Evolutionary conservation across 2,113 vertebrate genomes (phyloP).

Genomic region (Cercopithecus mona): DNA sequence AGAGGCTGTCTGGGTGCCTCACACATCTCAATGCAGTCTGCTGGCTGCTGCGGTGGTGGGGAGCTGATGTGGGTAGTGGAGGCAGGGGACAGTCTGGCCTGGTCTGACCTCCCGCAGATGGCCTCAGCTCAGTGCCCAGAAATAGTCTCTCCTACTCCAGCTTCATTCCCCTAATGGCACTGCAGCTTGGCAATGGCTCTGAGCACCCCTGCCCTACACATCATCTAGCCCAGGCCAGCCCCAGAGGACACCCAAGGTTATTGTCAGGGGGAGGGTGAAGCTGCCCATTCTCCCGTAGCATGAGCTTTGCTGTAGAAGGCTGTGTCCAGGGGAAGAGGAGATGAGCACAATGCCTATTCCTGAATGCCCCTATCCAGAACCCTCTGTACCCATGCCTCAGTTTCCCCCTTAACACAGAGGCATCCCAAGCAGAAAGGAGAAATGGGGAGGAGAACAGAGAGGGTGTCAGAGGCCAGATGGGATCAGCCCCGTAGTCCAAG

Average conservation of each 20-base stretch:
- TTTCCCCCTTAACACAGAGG: not conserved
- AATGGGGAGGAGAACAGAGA: not conserved
- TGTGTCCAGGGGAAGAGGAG: not conserved
- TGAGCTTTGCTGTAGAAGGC: not conserved
- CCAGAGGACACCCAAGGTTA: slow-evolving; percentile 44
- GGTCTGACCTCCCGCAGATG: not conserved
- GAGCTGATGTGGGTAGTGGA: not conserved
- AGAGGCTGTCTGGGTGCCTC: slow-evolving; percentile 40
- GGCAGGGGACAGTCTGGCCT: not conserved
- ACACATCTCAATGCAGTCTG: not conserved
- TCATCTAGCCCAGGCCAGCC: not conserved
- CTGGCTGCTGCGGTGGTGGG: not conserved
- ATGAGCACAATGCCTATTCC: not conserved
- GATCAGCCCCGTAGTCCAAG: not conserved
- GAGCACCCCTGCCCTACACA: not conserved
- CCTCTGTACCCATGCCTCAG: not conserved
- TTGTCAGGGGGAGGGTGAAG: not conserved
- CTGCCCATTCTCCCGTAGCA: not conserved
- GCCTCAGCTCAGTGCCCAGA: slow-evolving; percentile 53
- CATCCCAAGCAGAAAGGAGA: not conserved
- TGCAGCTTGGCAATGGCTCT: slow-evolving; percentile 31
- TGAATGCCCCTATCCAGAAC: not conserved
- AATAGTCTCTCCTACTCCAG: slow-evolving; percentile 47
- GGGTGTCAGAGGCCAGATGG: not conserved
- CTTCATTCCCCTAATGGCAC: slow-evolving; percentile 71